Percentiles rank a stretch among this genome's conserved stretches.
These are phyloP conservation scores for Ammospiza maritima DNA, from an alignment of 2,797 vertebrate genomes.

Conservation along the genomic window DNA sequence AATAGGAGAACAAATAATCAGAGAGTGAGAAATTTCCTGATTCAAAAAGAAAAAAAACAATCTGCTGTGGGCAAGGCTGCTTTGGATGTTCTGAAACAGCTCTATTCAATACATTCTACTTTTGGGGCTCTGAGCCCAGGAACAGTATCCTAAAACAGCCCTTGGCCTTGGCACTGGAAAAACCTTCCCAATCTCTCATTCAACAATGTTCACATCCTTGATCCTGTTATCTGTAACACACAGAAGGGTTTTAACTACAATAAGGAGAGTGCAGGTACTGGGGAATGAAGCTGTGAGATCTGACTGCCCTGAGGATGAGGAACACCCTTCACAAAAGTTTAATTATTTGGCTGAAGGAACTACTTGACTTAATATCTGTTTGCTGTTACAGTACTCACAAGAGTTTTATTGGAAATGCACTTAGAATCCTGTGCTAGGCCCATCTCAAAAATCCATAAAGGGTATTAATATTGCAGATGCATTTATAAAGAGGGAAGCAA, in stretches of 20 bases:
- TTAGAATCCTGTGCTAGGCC: neutral
- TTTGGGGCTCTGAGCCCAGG: slow-evolving; percentile 7
- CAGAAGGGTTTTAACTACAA: slow-evolving; percentile 27
- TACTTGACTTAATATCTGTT: neutral
- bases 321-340: neutral
- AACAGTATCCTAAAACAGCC: slow-evolving; percentile 13
- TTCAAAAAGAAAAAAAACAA: neutral
- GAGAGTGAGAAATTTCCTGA: slow-evolving; percentile 37
- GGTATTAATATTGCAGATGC: neutral
- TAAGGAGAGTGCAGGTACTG: neutral
- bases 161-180: slow-evolving; percentile 13
- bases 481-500: neutral
- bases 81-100: neutral
- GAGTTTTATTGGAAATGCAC: neutral
- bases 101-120: neutral
- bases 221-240: slow-evolving; percentile 37
- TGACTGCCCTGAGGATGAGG: neutral
- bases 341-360: neutral
- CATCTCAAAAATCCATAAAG: neutral
- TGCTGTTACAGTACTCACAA: neutral
- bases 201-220: slow-evolving; percentile 28
- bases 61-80: neutral
- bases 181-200: neutral
- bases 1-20: neutral
- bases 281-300: neutral